These are phyloP conservation scores for Tenthredo amoena DNA, from an alignment of 2,888 invertebrate genomes.

Conservation along the genomic window DNA sequence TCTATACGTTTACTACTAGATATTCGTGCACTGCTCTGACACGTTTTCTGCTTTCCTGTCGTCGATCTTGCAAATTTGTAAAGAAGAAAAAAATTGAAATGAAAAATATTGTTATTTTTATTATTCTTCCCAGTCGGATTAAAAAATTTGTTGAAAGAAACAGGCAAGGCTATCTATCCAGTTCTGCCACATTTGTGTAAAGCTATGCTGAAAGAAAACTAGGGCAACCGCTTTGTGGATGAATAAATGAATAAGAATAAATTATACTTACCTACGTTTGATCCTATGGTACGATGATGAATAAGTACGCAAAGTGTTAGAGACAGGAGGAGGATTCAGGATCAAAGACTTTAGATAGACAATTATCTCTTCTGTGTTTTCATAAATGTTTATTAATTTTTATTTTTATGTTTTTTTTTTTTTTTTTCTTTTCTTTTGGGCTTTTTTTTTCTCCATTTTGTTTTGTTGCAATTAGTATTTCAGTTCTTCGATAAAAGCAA, in stretches of 20 bases:
- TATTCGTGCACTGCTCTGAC: too few relatives aligned
- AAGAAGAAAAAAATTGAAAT: too few relatives aligned
- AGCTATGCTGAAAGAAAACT: background rate
- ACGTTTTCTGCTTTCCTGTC: too few relatives aligned
- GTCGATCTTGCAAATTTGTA: too few relatives aligned
- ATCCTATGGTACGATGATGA: background rate
- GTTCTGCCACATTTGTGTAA: too few relatives aligned
- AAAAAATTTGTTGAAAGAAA: too few relatives aligned
- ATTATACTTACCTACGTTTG: constrained; percentile 2
- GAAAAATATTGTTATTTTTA: too few relatives aligned
- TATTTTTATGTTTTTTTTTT: background rate
- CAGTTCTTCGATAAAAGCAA: constrained; percentile 22
- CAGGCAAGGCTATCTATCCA: too few relatives aligned
- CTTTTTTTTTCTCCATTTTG: background rate
- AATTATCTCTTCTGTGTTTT: background rate
- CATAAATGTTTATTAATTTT: constrained; percentile 15
- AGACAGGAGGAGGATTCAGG: background rate
- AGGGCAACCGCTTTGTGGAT: background rate
- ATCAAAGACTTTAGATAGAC: background rate
- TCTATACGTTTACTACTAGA: too few relatives aligned
- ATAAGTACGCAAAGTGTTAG: background rate
- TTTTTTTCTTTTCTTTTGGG: too few relatives aligned
- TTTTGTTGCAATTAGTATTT: constrained; percentile 8
- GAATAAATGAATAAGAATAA: background rate
- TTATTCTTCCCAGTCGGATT: too few relatives aligned